Evolutionary conservation across 2,113 vertebrate genomes (phyloP).

Genomic region (Rhabdomys dilectus): DNA sequence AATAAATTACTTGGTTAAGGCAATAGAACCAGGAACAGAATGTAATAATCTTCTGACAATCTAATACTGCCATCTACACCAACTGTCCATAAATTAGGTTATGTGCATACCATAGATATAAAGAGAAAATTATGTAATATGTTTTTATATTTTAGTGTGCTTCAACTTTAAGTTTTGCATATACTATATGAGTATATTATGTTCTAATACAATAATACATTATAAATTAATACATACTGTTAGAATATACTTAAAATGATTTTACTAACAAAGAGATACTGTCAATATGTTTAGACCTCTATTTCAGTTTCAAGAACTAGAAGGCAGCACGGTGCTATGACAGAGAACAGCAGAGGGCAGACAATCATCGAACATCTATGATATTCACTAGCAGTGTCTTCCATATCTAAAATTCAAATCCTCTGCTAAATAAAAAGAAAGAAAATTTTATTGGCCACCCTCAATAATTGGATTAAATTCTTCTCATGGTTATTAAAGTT

Average conservation of each 20-base stretch:
- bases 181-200: background rate
- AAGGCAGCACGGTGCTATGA: background rate
- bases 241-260: background rate
- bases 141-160: background rate
- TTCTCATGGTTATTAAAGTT: slow-evolving; percentile 27
- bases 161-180: background rate
- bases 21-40: slow-evolving; percentile 1
- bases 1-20: background rate
- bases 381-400: background rate
- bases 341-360: background rate
- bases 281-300: background rate
- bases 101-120: background rate
- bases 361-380: background rate
- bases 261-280: slow-evolving; percentile 16
- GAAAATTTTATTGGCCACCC: background rate
- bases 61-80: background rate
- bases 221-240: slow-evolving; percentile 41
- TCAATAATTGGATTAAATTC: slow-evolving; percentile 32
- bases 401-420: background rate
- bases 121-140: slow-evolving; percentile 15
- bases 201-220: background rate
- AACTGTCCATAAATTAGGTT: background rate
- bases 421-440: background rate
- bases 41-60: background rate
- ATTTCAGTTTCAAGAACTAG: background rate